Base-by-base conservation (phyloP, 2,888 invertebrate genomes). In the Tuta absoluta region DNA sequence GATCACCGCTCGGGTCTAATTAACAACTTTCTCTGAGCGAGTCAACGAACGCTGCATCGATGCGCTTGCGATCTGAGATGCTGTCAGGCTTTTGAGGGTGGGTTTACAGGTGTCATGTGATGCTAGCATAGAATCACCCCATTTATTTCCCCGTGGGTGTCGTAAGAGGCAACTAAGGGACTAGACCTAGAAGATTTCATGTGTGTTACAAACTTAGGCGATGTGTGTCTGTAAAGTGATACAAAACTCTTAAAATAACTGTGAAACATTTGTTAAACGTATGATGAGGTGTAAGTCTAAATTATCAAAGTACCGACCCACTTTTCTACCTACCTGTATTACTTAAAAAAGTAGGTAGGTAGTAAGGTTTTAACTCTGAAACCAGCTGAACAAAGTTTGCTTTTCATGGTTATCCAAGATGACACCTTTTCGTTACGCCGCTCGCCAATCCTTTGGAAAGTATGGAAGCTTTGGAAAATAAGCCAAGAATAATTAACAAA, bases 21-120 rank as follows among this genome's bases (percentile, higher is more conserved):
- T 89, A 87, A 79, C 80, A 84, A 89, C 90, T 90, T 90, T 90
- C 90, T 88, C 89, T 78, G 72, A 68, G 62, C 77, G 80, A 87
- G 88, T 87, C 89, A 87, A 86, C 80, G 87, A 81, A 86, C 88
- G 81, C 72, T 21, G 56, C 64, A 62, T 63, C 64, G 11, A 17
- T 59, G 58, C 51, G 21, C 33, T 61, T 37, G 19, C 19, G 21
- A 38, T 38, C 58, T 17, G 12, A 14, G 24, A 56, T 5, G 21
- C 19, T 48, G 48, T 17, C 12, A 21, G 23, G 23, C 51, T 12
- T 53, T 53, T 21, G 8, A 53, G 51, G 51, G 51, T 23, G 1
- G 14, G 24, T 53, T 23, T 53, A 4, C 8, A 17, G 10, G 3
- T 21, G 10, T 11, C 48, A 17, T 17, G 38, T 11, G 38, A 10